phyloP scores from a whole-genome alignment of 2,888 invertebrate species.

The Masnerella sp. region DNA sequence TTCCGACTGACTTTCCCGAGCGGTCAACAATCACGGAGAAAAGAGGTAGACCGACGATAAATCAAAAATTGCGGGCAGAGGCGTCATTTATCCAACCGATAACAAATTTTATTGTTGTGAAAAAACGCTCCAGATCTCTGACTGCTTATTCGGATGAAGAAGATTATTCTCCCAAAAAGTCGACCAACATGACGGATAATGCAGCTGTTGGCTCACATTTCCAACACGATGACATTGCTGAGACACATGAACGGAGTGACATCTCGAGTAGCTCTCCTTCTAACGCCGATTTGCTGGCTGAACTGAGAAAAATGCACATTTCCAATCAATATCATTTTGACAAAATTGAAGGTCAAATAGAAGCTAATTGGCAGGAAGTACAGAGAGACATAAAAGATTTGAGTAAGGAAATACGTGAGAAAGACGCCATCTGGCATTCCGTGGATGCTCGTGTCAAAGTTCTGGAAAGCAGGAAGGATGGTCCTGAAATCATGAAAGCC shows the following conservation, averaged over 20 bases:
- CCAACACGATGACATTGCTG: neutral
- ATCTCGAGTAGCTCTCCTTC: neutral
- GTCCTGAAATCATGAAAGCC: neutral
- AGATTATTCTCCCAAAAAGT: neutral
- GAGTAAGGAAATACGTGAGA: neutral
- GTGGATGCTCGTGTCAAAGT: neutral
- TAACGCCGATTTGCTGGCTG: neutral
- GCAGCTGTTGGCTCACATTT: neutral
- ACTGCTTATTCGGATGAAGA: neutral
- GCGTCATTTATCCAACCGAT: neutral
- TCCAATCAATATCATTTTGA: neutral
- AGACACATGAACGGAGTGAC: neutral
- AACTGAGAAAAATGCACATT: neutral
- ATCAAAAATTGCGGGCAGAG: neutral
- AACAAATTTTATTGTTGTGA: neutral
- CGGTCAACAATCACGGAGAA: neutral
- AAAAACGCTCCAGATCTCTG: neutral
- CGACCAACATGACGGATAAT: neutral
- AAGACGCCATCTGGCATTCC: neutral
- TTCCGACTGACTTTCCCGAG: neutral
- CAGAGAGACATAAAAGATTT: neutral
- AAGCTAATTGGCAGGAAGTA: neutral
- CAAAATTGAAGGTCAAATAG: neutral
- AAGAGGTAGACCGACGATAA: neutral
- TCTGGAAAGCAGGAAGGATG: neutral